phyloP scores from a whole-genome alignment of 2,797 vertebrate genomes.

The Paramormyrops hopkinsi region DNA sequence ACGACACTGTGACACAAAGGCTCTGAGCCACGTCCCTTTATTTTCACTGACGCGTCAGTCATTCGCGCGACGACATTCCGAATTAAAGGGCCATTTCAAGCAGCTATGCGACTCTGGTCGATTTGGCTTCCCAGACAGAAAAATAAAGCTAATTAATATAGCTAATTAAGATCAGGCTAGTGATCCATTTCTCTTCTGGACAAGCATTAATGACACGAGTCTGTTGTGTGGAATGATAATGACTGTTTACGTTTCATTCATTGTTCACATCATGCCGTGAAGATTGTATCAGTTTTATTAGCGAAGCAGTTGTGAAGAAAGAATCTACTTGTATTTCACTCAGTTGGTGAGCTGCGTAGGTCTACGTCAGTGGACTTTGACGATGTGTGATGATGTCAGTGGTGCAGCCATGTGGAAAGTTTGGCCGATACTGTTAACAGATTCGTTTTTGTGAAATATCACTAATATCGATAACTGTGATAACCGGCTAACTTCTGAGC shows the following conservation, averaged over 20 bases:
- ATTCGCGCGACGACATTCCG: slow-evolving; percentile 61
- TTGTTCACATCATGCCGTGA: not conserved
- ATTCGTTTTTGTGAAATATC: not conserved
- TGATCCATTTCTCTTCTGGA: slow-evolving; percentile 10
- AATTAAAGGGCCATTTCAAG: slow-evolving; percentile 51
- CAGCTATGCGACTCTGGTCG: slow-evolving; percentile 16
- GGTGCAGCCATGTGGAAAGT: not conserved
- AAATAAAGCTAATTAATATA: slow-evolving; percentile 34
- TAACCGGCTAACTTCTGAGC: not conserved
- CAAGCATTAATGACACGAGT: slow-evolving; percentile 3
- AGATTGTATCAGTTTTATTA: not conserved
- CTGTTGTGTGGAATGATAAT: slow-evolving; percentile 5
- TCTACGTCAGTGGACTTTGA: not conserved
- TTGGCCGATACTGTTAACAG: not conserved
- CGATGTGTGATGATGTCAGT: not conserved
- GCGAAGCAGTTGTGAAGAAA: not conserved
- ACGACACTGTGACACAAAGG: slow-evolving; percentile 35
- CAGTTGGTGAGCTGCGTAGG: not conserved
- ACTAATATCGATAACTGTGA: not conserved
- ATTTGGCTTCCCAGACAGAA: slow-evolving; percentile 33
- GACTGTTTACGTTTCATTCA: not conserved
- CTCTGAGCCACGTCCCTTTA: slow-evolving; percentile 50
- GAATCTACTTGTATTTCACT: not conserved
- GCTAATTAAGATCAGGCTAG: slow-evolving; percentile 22
- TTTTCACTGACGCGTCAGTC: slow-evolving; percentile 52